phyloP scores from a whole-genome alignment of 2,888 invertebrate genomes.

The Sussaba pulchella region DNA sequence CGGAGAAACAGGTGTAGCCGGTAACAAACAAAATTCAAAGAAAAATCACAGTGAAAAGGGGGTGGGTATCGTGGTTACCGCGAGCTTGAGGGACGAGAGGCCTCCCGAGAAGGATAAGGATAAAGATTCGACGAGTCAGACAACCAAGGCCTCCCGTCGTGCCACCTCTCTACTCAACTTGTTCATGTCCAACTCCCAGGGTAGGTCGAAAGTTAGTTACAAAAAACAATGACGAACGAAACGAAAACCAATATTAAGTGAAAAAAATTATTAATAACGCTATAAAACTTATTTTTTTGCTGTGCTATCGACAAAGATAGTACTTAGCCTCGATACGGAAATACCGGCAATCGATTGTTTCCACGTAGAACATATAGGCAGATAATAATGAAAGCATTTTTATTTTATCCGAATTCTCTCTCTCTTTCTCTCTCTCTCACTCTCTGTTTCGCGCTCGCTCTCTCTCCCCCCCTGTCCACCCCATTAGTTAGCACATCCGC shows the following conservation, averaged over 20 bases:
- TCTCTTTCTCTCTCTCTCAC: slow-evolving; percentile 28
- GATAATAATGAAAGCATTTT: slow-evolving; percentile 20
- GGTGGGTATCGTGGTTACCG: slow-evolving; percentile 75
- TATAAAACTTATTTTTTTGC: background rate
- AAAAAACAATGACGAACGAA: slow-evolving; percentile 17
- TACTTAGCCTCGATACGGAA: slow-evolving; percentile 52
- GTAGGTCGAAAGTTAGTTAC: slow-evolving; percentile 85
- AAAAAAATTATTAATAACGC: slow-evolving; percentile 16
- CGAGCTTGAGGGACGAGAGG: slow-evolving; percentile 78
- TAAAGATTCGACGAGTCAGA: slow-evolving; percentile 76
- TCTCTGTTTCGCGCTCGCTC: slow-evolving; percentile 13
- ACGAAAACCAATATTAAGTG: background rate
- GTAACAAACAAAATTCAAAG: slow-evolving; percentile 82
- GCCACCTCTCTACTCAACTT: slow-evolving; percentile 97
- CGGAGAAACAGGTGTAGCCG: slow-evolving; percentile 83
- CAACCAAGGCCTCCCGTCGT: slow-evolving; percentile 93
- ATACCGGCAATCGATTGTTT: slow-evolving; percentile 5
- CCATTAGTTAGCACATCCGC: too few relatives aligned
- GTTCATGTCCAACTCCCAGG: slow-evolving; percentile 98
- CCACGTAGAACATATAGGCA: slow-evolving; percentile 30
- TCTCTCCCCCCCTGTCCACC: too few relatives aligned
- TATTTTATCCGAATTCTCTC: slow-evolving; percentile 31
- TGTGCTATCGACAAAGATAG: slow-evolving; percentile 49
- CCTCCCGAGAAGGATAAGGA: slow-evolving; percentile 79
- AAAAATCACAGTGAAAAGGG: slow-evolving; percentile 81